A percentile compares a stretch with the other conserved stretches of the same genome.
Evolutionary conservation across 2,113 vertebrate species (phyloP).

Genomic region (Catharus minimus): DNA sequence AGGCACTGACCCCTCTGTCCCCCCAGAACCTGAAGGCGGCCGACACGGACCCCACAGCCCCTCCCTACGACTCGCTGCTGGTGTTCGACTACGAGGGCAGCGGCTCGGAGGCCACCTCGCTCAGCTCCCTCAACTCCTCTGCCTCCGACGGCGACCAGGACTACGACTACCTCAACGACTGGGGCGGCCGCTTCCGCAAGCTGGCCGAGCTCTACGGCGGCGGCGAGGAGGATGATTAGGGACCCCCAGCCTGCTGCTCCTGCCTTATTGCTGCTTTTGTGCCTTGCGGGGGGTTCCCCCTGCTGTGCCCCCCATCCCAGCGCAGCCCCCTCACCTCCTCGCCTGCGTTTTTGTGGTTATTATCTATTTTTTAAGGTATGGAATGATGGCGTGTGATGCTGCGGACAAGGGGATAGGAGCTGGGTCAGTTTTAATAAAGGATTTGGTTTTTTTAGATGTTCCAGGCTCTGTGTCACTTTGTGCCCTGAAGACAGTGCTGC

Average conservation of each 20-base stretch:
- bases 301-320: not conserved
- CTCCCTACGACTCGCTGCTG: slow-evolving; percentile 92
- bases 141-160: slow-evolving; percentile 86
- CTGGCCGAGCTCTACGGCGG: slow-evolving; percentile 93
- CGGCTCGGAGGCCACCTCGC: slow-evolving; percentile 87
- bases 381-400: not conserved
- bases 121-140: slow-evolving; percentile 90
- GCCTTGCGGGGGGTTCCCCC: not conserved
- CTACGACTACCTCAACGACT: slow-evolving; percentile 85
- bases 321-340: not conserved
- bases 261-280: not conserved
- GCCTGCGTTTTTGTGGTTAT: not conserved
- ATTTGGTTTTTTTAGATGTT: not conserved
- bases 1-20: not conserved
- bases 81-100: slow-evolving; percentile 96
- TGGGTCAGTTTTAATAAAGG: slow-evolving; percentile 22
- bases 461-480: not conserved
- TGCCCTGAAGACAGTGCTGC: accelerated
- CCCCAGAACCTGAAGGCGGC: slow-evolving; percentile 90
- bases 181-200: slow-evolving; percentile 94
- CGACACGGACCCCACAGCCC: slow-evolving; percentile 90
- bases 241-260: accelerated
- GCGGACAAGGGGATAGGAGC: not conserved
- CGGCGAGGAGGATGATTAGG: slow-evolving; percentile 79
- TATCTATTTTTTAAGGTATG: slow-evolving; percentile 6